Percentiles rank a stretch among this genome's conserved stretches.
Evolutionary conservation across 2,797 vertebrate species (phyloP).

Genomic region (Botia almorhae): DNA sequence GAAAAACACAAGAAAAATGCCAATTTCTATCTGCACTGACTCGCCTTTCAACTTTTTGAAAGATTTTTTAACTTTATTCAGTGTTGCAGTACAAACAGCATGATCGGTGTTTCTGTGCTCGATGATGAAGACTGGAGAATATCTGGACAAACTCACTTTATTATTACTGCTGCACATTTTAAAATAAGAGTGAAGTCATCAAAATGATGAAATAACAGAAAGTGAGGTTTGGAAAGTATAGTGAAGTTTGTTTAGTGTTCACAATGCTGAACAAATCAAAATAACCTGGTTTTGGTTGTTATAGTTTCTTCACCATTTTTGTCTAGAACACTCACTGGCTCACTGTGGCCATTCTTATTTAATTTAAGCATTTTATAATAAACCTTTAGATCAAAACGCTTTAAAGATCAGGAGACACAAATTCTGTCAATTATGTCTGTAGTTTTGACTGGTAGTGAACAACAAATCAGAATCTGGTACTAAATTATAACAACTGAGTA

Average conservation of each 20-base stretch:
- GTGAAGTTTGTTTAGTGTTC: neutral
- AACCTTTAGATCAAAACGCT: too few species aligned
- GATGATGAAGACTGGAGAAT: neutral
- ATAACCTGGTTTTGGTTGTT: too few species aligned
- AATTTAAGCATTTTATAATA: too few species aligned
- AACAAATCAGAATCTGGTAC: neutral
- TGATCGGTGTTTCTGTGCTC: neutral
- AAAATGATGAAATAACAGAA: neutral
- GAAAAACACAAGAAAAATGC: conserved; percentile 46
- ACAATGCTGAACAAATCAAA: too few species aligned
- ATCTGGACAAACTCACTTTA: neutral
- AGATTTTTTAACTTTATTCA: neutral
- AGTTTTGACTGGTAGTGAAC: too few species aligned
- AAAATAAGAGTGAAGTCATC: neutral
- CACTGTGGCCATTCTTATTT: too few species aligned
- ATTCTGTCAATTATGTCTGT: too few species aligned
- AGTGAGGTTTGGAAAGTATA: neutral
- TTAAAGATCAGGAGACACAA: too few species aligned
- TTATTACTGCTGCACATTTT: neutral
- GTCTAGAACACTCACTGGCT: too few species aligned
- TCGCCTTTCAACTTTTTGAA: neutral
- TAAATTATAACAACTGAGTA: neutral
- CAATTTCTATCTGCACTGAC: conserved; percentile 10
- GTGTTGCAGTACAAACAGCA: neutral
- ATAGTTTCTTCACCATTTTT: too few species aligned